Conservation (phyloP, 2,113 vertebrate genomes). For the Spea multiplicata region DNA sequence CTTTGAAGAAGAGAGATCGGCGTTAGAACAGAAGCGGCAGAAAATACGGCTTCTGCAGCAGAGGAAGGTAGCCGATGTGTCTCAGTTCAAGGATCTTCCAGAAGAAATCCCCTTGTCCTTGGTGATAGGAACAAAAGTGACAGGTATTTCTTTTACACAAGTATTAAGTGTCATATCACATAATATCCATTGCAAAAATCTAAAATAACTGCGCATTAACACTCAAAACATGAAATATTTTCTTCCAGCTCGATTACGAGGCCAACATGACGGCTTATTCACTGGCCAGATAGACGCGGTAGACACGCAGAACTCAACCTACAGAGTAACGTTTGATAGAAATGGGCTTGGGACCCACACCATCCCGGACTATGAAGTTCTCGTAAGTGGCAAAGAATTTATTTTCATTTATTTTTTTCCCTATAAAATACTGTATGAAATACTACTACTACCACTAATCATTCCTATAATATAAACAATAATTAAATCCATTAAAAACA, state of each 20-base stretch:
- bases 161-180: no score
- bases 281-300: conserved; percentile 97
- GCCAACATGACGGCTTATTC: conserved; percentile 91
- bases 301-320: conserved; percentile 92
- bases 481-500: no score
- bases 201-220: neutral
- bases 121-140: conserved; percentile 98
- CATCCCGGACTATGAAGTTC: conserved; percentile 96
- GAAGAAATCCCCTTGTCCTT: conserved; percentile 94
- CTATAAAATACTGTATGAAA: no score
- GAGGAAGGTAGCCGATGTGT: conserved; percentile 90
- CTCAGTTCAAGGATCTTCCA: conserved; percentile 95
- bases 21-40: conserved; percentile 89
- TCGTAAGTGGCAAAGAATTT: conserved; percentile 69
- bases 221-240: neutral
- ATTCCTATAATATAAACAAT: no score
- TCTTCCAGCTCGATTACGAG: conserved; percentile 85
- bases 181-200: no score
- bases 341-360: conserved; percentile 94
- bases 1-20: conserved; percentile 93
- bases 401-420: neutral
- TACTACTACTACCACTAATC: no score
- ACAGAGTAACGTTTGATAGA: conserved; percentile 95
- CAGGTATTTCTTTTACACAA: conserved; percentile 65
- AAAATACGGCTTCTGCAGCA: conserved; percentile 96